Conservation (phyloP, 2,797 vertebrate species). For the Pseudochirops corinnae region DNA sequence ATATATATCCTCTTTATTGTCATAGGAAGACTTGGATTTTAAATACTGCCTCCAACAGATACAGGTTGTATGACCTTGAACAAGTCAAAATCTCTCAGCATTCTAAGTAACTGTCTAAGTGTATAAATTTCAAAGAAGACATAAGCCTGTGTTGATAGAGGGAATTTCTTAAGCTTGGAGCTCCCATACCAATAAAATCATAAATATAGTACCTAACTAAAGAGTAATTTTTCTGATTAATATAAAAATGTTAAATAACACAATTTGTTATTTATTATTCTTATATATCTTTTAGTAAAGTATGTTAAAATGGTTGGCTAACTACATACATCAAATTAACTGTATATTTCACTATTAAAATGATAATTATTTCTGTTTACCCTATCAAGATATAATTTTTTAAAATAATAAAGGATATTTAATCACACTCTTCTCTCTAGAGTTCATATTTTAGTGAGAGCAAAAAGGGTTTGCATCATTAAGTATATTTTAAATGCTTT, state of each 20-base stretch:
- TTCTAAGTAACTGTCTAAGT: not conserved
- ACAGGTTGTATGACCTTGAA: not conserved
- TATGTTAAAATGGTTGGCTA: not conserved
- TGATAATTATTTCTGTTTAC: not conserved
- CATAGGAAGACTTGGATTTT: not conserved
- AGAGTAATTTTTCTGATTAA: not conserved
- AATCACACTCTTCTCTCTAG: not conserved
- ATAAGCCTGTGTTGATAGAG: not conserved
- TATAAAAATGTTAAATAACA: not conserved
- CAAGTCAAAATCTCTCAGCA: not conserved
- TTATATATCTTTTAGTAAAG: not conserved
- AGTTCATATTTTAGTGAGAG: not conserved
- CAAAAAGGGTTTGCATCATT: not conserved
- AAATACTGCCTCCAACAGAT: not conserved
- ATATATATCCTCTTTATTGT: not conserved
- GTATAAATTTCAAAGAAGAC: not conserved
- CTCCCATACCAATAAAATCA: not conserved
- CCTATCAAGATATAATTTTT: not conserved
- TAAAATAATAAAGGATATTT: not conserved
- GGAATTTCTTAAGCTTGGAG: not conserved
- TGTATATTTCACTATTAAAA: not conserved
- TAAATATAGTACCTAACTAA: not conserved
- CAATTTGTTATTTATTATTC: not conserved
- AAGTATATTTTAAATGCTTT: not conserved
- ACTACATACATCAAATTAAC: not conserved